Evolutionary conservation across 2,888 invertebrate species (phyloP).

Genomic region (Hermaeophaga mercurialis): DNA sequence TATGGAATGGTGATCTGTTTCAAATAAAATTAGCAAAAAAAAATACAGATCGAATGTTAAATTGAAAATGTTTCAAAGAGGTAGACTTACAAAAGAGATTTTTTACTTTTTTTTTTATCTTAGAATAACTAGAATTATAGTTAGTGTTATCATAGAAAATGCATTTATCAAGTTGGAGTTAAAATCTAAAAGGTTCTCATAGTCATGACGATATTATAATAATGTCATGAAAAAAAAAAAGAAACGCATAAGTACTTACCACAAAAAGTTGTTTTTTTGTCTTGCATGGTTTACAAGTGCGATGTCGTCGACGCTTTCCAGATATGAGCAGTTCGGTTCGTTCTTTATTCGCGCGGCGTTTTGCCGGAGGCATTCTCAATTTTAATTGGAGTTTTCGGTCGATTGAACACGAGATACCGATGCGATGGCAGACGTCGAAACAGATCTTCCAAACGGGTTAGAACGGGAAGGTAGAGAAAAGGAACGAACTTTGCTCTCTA

Average conservation of each 20-base stretch:
- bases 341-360: constrained; percentile 42
- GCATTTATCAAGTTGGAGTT: no score
- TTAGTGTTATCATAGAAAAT: no score
- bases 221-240: no score
- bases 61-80: no score
- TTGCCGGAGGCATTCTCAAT: constrained; percentile 45
- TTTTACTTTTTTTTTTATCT: no score
- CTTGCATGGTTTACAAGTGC: background rate
- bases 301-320: constrained; percentile 22
- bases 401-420: constrained; percentile 48
- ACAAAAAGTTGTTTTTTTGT: background rate
- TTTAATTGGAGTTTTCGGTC: constrained; percentile 54
- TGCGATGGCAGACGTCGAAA: constrained; percentile 47
- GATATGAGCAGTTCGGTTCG: constrained; percentile 45
- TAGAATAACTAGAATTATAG: no score
- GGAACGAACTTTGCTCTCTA: constrained; percentile 31
- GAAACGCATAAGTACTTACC: no score
- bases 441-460: constrained; percentile 37
- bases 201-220: no score
- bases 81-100: no score
- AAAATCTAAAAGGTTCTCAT: no score
- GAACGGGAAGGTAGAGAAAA: background rate
- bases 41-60: no score
- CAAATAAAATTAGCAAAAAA: constrained; percentile 3
- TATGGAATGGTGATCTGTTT: constrained; percentile 11